Conservation (phyloP, 2,888 invertebrate genomes). For the Drosophila lacicola region DNA sequence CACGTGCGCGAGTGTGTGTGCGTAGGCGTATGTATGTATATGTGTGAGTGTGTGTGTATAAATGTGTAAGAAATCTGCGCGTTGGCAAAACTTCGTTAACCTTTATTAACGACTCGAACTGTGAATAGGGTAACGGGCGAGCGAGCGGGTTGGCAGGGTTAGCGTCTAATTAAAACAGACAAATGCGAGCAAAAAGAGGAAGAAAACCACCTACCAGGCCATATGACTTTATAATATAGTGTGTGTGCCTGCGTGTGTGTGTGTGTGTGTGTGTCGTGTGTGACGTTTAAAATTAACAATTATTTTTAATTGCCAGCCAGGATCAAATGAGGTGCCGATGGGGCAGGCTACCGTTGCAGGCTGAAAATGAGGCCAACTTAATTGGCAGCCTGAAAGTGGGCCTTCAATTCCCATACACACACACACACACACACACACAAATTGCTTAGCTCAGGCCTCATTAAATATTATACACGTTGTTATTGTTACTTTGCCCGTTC, state of each 20-base stretch:
- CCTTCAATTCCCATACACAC: constrained; percentile 42
- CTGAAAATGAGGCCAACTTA: constrained; percentile 32
- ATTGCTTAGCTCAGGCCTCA: constrained; percentile 35
- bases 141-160: constrained; percentile 1
- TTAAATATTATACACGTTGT: constrained; percentile 37
- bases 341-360: constrained; percentile 11
- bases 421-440: constrained; percentile 9
- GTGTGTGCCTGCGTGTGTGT: constrained; percentile 3
- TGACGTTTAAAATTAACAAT: constrained; percentile 66
- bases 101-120: constrained; percentile 69
- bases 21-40: constrained; percentile 16
- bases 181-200: constrained; percentile 39
- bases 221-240: constrained; percentile 62
- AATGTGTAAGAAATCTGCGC: constrained; percentile 75
- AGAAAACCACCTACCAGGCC: constrained; percentile 5
- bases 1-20: constrained; percentile 22
- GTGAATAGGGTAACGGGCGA: neutral
- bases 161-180: constrained; percentile 73
- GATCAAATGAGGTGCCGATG: constrained; percentile 59
- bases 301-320: constrained; percentile 66
- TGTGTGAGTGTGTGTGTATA: constrained; percentile 26
- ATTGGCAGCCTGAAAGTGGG: constrained; percentile 51
- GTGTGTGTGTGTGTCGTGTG: constrained; percentile 14
- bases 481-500: constrained; percentile 12
- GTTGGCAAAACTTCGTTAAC: constrained; percentile 72